phyloP scores from a whole-genome alignment of 2,113 vertebrate species.

The Paramisgurnus dabryanus region DNA sequence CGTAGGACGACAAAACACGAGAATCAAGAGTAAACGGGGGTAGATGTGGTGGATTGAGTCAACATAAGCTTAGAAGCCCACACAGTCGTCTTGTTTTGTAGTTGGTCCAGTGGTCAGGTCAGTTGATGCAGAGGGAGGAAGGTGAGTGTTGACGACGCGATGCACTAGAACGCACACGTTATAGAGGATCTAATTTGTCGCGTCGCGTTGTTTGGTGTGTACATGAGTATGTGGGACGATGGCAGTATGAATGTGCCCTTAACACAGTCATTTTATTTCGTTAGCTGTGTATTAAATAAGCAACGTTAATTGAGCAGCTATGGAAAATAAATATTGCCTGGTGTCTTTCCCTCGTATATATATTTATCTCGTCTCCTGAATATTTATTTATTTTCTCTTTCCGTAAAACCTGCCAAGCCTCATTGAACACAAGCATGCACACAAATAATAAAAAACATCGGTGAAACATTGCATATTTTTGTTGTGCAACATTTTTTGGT shows the following conservation, averaged over 20 bases:
- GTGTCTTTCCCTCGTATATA: too few relatives aligned
- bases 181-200: not conserved
- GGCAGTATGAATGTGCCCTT: not conserved
- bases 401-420: too few relatives aligned
- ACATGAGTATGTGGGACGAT: not conserved
- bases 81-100: not conserved
- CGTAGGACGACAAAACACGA: constrained; percentile 5
- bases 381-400: not conserved
- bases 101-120: not conserved
- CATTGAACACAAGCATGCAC: too few relatives aligned
- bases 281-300: too few relatives aligned
- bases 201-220: not conserved
- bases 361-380: too few relatives aligned
- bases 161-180: not conserved
- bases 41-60: not conserved
- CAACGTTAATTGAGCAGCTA: too few relatives aligned
- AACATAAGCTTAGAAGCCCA: not conserved
- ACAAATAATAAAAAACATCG: too few relatives aligned
- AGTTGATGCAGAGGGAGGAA: constrained; percentile 27
- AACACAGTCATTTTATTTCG: too few relatives aligned
- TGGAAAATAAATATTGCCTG: too few relatives aligned
- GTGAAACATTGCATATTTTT: too few relatives aligned
- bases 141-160: constrained; percentile 18
- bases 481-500: too few relatives aligned
- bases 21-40: not conserved